Percentiles rank a stretch among this genome's conserved stretches.
Conservation (phyloP, 2,797 vertebrate species). For the Stomatorhinus walkeri region DNA sequence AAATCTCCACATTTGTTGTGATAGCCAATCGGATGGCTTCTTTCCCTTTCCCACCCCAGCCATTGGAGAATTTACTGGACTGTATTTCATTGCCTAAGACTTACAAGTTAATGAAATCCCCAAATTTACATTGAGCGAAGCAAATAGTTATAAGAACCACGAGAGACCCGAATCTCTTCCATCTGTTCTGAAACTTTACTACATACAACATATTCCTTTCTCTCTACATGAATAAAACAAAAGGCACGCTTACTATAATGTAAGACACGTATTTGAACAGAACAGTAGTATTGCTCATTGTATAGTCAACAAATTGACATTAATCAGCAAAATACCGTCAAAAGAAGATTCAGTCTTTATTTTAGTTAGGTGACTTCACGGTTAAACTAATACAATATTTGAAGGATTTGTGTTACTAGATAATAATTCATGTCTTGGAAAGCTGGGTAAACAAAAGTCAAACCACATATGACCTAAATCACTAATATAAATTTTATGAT, state of each 20-base stretch:
- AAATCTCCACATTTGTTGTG: conserved; percentile 53
- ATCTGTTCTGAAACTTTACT: conserved; percentile 16
- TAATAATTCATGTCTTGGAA: not conserved
- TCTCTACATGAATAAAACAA: not conserved
- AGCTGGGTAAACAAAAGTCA: not conserved
- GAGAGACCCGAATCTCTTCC: conserved; percentile 18
- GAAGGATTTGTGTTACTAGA: not conserved
- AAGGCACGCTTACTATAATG: not conserved
- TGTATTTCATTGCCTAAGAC: conserved; percentile 26
- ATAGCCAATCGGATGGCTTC: conserved; percentile 52
- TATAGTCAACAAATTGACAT: not conserved
- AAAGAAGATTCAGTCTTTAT: not conserved
- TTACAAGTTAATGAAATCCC: conserved; percentile 32
- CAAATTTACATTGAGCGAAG: conserved; percentile 10
- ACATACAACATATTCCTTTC: not conserved
- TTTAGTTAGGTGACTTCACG: conserved; percentile 3
- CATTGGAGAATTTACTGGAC: conserved; percentile 51
- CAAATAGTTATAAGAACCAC: conserved; percentile 17
- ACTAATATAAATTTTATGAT: not conserved
- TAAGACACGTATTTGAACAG: not conserved
- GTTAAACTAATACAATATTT: conserved; percentile 5
- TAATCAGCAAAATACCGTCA: not conserved
- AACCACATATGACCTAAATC: not conserved
- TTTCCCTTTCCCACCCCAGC: conserved; percentile 58
- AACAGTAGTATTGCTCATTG: not conserved